A percentile compares a stretch with the other conserved stretches of the same genome.
These are phyloP conservation scores for Philantomba maxwellii DNA, from an alignment of 2,113 vertebrate genomes.

Conservation along the genomic window DNA sequence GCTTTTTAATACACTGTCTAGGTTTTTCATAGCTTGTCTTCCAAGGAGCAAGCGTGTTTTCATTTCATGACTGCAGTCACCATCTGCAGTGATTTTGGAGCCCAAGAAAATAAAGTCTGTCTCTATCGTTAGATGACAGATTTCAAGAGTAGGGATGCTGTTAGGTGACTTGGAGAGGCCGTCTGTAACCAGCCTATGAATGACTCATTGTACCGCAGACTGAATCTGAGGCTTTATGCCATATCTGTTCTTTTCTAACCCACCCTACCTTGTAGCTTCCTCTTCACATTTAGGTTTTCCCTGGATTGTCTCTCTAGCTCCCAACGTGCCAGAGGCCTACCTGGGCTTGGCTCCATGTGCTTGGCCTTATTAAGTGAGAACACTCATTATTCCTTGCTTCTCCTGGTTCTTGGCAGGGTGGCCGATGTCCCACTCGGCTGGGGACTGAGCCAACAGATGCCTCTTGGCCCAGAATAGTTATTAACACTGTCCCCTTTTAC, in stretches of 20 bases:
- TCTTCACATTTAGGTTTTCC: background rate
- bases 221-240: background rate
- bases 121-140: background rate
- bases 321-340: fast-evolving
- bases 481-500: background rate
- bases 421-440: background rate
- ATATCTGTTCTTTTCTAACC: background rate
- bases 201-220: fast-evolving
- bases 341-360: background rate
- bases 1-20: background rate
- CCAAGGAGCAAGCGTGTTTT: background rate
- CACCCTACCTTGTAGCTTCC: background rate
- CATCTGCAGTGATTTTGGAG: background rate
- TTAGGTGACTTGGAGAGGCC: background rate
- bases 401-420: background rate
- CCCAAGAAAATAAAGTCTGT: background rate
- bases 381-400: background rate
- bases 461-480: background rate
- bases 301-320: background rate
- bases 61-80: background rate
- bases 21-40: background rate
- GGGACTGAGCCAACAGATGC: background rate
- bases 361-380: background rate
- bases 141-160: background rate
- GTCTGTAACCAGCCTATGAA: background rate